A percentile compares a stretch with the other conserved stretches of the same genome.
Conservation (phyloP, 2,888 invertebrate genomes). For the Diploptera punctata region DNA sequence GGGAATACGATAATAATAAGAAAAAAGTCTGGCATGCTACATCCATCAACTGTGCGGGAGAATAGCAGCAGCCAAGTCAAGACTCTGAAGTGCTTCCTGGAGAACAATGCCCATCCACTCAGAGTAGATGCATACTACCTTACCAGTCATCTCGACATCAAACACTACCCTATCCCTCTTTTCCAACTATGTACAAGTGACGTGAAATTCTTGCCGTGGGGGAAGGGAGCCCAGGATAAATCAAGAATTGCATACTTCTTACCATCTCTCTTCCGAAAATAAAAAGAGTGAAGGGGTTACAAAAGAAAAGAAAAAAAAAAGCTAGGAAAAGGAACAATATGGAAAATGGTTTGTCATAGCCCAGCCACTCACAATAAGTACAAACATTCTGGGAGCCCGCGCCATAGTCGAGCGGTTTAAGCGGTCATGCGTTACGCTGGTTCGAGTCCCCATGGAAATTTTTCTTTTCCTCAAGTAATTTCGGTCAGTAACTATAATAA, state of each 20-base stretch:
- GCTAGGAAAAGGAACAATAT: conserved; percentile 1
- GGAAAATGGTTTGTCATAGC: too few species aligned
- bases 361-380: too few species aligned
- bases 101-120: conserved; percentile 28
- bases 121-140: conserved; percentile 19
- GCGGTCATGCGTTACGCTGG: too few species aligned
- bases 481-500: too few species aligned
- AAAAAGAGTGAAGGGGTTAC: conserved; percentile 11
- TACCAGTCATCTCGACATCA: conserved; percentile 11
- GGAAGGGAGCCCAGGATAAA: conserved; percentile 7
- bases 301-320: conserved; percentile 1
- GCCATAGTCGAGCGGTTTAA: too few species aligned
- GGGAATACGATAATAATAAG: conserved; percentile 26
- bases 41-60: conserved; percentile 12
- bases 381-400: too few species aligned
- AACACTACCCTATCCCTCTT: conserved; percentile 9
- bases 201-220: conserved; percentile 2
- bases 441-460: too few species aligned
- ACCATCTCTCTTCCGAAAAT: not conserved
- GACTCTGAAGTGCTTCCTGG: conserved; percentile 21
- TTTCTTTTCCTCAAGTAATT: too few species aligned
- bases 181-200: conserved; percentile 4
- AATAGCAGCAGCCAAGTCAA: conserved; percentile 17
- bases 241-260: conserved; percentile 24
- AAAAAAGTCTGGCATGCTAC: conserved; percentile 24